Evolutionary conservation across 2,888 invertebrate genomes (phyloP), one percentile per base, ranked within the genome.

Genomic region (Cephus runcator): DNA sequence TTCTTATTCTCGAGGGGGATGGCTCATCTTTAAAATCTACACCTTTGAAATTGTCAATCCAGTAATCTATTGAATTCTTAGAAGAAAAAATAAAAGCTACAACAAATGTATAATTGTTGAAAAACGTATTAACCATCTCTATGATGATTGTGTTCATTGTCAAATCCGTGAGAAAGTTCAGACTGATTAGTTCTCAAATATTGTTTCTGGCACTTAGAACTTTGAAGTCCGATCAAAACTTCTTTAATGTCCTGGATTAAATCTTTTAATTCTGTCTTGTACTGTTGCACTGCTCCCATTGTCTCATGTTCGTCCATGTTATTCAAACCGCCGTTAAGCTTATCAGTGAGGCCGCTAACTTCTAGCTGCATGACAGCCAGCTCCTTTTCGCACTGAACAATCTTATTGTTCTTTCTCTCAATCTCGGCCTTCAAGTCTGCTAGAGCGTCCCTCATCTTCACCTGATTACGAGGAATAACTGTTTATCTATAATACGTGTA

Each of bases 341-440:
- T 85, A 56, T 77, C 80, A 35, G 85, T 82, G 4, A 86, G 81
- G 34, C 85, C 83, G 36, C 76, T 79, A 33, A 86, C 79, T 75
- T 85, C 83, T 69, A 77, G 80, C 77, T 84, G 81, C 77, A 85
- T 79, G 11, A 81, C 79, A 23, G 73, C 33, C 56, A 85, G 80
- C n/a, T 87, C 83, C 12, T 82, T 80, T 56, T 87, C 83, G 75
- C 83, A 84, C 73, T 85, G 79, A 30, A 81, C 83, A 73, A 88
- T 84, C 56, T 80, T 80, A 3, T 77, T 76, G 77, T 83, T 82
- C 79, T 86, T 88, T 12, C 83, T 79, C 30, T 80, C 76, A 75
- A 87, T 80, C 68, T 88, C 83, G 15, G 68, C 31, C 69, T 79
- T 81, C 77, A 88, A 76, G 12, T 76, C 76, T 30, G 83, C 78